These are phyloP conservation scores for Rhogogaster chlorosoma DNA, from an alignment of 2,888 invertebrate species.

Conservation along the genomic window DNA sequence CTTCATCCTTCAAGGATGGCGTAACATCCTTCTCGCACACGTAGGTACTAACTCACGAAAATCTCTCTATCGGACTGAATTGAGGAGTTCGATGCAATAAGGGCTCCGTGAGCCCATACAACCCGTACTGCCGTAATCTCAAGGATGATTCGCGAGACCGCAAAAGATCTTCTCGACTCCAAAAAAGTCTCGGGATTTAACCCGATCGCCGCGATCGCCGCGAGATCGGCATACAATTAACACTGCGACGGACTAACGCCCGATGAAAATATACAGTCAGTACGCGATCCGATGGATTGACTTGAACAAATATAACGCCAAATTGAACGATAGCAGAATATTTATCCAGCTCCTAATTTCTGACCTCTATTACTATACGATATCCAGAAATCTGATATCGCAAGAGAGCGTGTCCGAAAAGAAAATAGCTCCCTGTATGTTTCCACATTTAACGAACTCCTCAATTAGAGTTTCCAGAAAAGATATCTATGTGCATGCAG, in stretches of 20 bases:
- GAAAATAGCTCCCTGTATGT: neutral
- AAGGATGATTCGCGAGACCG: neutral
- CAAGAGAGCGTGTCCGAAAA: neutral
- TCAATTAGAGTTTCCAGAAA: too few relatives aligned
- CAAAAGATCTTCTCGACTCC: neutral
- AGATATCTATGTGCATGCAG: too few relatives aligned
- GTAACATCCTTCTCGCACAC: too few relatives aligned
- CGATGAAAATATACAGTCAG: too few relatives aligned
- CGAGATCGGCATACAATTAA: neutral
- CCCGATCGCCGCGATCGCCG: neutral
- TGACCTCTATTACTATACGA: too few relatives aligned
- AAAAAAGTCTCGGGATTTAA: neutral
- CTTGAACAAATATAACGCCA: too few relatives aligned
- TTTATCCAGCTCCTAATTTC: too few relatives aligned
- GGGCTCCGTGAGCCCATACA: neutral
- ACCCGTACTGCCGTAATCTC: neutral
- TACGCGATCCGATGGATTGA: too few relatives aligned
- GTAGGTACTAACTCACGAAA: neutral
- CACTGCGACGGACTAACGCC: neutral
- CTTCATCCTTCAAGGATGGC: neutral
- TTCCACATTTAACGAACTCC: too few relatives aligned
- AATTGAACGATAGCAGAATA: too few relatives aligned
- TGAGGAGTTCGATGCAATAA: neutral
- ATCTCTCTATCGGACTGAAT: neutral
- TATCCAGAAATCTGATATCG: neutral